Evolutionary conservation across 2,888 invertebrate genomes (phyloP), one percentile per base, ranked within the genome.

Genomic region (Chrysolina oricalcia): DNA sequence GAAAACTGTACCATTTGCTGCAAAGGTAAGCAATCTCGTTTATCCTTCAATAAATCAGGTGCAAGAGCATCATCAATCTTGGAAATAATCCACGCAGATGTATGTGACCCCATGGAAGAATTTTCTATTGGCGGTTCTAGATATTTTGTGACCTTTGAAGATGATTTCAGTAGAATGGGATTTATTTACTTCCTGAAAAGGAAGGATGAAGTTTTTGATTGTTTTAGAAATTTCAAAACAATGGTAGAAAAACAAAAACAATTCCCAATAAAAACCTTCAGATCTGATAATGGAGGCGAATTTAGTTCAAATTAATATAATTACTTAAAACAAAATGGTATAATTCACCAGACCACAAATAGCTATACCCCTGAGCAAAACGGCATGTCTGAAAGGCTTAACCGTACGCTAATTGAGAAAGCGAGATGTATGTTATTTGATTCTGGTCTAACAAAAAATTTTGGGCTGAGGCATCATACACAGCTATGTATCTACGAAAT

Each of bases 71-170:
- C 43, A 43, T 62, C 73, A 73, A 70, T 72, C 71, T 73, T 86
- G 19, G 79, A 84, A 35, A 40, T 84, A 23, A 70, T 86, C 5
- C 85, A 85, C 77, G 75, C 81, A 3, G 84, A 86, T 71, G 35
- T 86, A 72, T 66, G 41, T 68, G 78, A 78, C 1, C 78, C 80
- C 8, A 78, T 77, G 78, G 77, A n/a, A n/a, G n/a, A n/a, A n/a
- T n/a, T n/a, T n/a, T n/a, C n/a, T n/a, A n/a, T n/a, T n/a, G n/a
- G n/a, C n/a, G n/a, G n/a, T n/a, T n/a, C n/a, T n/a, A n/a, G n/a
- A n/a, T n/a, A n/a, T n/a, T n/a, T n/a, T n/a, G 77, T n/a, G 48
- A 56, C 23, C 17, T 74, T 79, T 43, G 50, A 23, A 15, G 73
- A 79, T 76, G 76, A 79, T 35, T 72, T 21, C 40, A 76, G 46